Conservation (phyloP, 1,140 invertebrate species). For the Rhagoletis pomonella region DNA sequence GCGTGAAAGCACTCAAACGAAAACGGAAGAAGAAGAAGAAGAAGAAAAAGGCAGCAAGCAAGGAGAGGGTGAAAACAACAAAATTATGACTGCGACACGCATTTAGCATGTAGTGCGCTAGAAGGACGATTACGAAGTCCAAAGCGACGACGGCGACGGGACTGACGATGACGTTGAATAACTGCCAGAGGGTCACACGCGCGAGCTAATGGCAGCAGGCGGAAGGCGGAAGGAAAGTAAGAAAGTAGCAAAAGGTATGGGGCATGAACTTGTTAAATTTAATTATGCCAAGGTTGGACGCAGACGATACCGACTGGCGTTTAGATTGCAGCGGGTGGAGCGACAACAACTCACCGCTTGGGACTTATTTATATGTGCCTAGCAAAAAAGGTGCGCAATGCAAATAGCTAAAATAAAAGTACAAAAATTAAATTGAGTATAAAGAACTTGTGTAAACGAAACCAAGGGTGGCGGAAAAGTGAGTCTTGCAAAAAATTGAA, state of each 20-base stretch:
- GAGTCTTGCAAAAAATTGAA: conserved; percentile 10
- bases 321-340: no score
- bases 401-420: not conserved
- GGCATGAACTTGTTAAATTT: conserved; percentile 41
- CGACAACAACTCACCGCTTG: not conserved
- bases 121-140: not conserved
- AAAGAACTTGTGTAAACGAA: not conserved
- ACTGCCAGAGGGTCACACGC: not conserved
- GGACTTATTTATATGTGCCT: not conserved
- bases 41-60: no score
- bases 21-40: not conserved
- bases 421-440: not conserved
- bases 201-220: not conserved
- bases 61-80: not conserved
- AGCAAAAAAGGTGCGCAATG: no score
- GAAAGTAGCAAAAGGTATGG: not conserved
- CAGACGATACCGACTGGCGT: not conserved
- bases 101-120: conserved; percentile 67
- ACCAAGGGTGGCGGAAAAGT: not conserved
- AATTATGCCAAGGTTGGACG: conserved; percentile 21
- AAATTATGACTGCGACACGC: conserved; percentile 72
- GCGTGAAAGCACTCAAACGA: conserved; percentile 23
- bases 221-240: not conserved
- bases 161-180: not conserved
- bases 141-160: not conserved